Percentiles rank a stretch among this genome's conserved stretches.
Evolutionary conservation across 2,113 vertebrate genomes (phyloP).

Genomic region (Panurus biarmicus): DNA sequence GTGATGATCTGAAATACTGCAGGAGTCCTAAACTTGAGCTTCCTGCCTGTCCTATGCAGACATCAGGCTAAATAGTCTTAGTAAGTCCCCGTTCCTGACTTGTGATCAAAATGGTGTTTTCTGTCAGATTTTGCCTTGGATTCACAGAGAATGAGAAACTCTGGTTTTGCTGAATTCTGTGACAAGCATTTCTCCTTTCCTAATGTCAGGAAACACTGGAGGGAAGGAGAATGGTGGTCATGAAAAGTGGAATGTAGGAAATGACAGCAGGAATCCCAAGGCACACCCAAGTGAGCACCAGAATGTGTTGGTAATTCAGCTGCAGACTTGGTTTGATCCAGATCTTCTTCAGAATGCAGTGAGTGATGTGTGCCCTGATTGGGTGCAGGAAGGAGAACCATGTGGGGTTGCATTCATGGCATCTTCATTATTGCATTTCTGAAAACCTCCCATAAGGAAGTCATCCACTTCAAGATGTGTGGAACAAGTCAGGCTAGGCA

Average conservation of each 20-base stretch:
- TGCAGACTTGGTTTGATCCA: accelerated
- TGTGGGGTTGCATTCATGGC: accelerated
- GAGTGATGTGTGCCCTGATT: not conserved
- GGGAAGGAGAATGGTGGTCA: not conserved
- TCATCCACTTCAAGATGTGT: no score
- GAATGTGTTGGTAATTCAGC: not conserved
- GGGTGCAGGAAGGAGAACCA: not conserved
- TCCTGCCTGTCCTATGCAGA: not conserved
- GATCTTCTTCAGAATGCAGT: not conserved
- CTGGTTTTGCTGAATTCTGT: not conserved
- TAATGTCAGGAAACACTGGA: not conserved
- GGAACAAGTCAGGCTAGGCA: not conserved
- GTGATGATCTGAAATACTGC: not conserved
- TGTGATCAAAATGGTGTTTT: not conserved
- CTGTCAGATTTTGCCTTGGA: not conserved
- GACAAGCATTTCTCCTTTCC: not conserved
- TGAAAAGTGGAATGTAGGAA: not conserved
- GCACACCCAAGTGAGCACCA: not conserved
- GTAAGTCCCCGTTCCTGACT: not conserved
- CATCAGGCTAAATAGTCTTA: not conserved
- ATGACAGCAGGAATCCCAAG: not conserved
- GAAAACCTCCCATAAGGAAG: not conserved
- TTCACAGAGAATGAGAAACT: not conserved
- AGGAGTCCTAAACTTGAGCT: accelerated
- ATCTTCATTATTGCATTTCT: not conserved